These are phyloP conservation scores for Athalia circularis DNA, from an alignment of 2,888 invertebrate species.

Conservation along the genomic window DNA sequence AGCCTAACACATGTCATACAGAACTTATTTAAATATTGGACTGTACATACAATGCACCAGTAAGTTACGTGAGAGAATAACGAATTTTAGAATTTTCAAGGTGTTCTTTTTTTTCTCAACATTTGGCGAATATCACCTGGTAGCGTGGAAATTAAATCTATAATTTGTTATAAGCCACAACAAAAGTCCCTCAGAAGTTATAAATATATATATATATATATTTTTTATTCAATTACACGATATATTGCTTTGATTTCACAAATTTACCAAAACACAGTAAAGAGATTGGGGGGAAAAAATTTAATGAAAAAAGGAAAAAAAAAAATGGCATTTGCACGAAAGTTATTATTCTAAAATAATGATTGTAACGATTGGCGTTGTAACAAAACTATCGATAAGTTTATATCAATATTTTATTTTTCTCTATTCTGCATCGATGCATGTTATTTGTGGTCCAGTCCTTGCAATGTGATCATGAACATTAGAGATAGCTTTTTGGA, in stretches of 20 bases:
- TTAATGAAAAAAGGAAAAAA: not conserved
- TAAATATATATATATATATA: not conserved
- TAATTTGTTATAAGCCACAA: too few relatives aligned
- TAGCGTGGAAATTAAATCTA: too few relatives aligned
- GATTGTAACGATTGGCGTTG: slow-evolving; percentile 17
- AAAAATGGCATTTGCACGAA: not conserved
- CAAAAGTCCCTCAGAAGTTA: slow-evolving; percentile 10
- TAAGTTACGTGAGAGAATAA: slow-evolving; percentile 7
- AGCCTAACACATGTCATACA: slow-evolving; percentile 33
- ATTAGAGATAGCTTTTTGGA: slow-evolving; percentile 26
- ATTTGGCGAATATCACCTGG: too few relatives aligned
- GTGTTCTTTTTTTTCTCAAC: not conserved
- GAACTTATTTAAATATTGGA: slow-evolving; percentile 29
- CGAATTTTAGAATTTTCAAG: slow-evolving; percentile 8
- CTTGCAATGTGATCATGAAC: slow-evolving; percentile 10
- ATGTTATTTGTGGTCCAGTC: slow-evolving; percentile 13
- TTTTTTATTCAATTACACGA: slow-evolving; percentile 4
- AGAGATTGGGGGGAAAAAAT: not conserved
- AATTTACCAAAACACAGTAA: not conserved
- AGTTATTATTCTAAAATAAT: slow-evolving; percentile 2
- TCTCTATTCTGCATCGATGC: slow-evolving; percentile 31
- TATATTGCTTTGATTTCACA: slow-evolving; percentile 33
- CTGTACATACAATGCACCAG: not conserved
- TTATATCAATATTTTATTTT: slow-evolving; percentile 18
- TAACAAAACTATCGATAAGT: slow-evolving; percentile 28